These are phyloP conservation scores for Notechis scutatus DNA, from an alignment of 2,113 vertebrate species.

Conservation along the genomic window DNA sequence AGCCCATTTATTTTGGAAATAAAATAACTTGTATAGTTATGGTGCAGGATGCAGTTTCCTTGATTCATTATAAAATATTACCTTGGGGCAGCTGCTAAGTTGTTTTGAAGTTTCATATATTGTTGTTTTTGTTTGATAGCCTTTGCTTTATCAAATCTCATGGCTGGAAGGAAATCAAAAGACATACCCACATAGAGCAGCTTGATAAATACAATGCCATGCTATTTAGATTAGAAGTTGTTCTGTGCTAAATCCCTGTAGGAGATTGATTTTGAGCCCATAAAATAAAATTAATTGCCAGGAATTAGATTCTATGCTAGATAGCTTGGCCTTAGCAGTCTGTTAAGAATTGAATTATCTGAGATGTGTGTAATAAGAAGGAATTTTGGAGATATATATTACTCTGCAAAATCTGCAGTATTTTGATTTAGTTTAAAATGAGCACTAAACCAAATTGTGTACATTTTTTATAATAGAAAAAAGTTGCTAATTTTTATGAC, in stretches of 20 bases:
- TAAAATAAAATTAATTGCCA: not conserved
- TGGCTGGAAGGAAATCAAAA: not conserved
- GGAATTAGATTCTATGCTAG: not conserved
- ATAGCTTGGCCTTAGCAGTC: not conserved
- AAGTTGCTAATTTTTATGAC: not conserved
- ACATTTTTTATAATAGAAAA: not conserved
- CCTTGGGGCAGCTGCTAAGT: not conserved
- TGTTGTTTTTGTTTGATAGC: not conserved
- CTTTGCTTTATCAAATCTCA: not conserved
- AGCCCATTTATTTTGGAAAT: not conserved
- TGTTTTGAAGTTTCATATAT: not conserved
- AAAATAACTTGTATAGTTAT: not conserved
- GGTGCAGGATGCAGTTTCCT: not conserved
- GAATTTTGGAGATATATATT: not conserved
- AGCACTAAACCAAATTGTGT: not conserved
- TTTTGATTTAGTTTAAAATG: not conserved
- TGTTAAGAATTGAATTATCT: not conserved
- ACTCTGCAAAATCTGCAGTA: not conserved
- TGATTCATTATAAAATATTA: not conserved
- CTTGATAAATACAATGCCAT: not conserved
- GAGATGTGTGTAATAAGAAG: not conserved
- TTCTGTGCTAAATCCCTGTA: not conserved
- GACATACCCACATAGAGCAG: not conserved
- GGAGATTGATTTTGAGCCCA: not conserved
- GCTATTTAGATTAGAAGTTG: not conserved